Conservation (phyloP, 2,888 invertebrate genomes). For the Hyalella azteca region DNA sequence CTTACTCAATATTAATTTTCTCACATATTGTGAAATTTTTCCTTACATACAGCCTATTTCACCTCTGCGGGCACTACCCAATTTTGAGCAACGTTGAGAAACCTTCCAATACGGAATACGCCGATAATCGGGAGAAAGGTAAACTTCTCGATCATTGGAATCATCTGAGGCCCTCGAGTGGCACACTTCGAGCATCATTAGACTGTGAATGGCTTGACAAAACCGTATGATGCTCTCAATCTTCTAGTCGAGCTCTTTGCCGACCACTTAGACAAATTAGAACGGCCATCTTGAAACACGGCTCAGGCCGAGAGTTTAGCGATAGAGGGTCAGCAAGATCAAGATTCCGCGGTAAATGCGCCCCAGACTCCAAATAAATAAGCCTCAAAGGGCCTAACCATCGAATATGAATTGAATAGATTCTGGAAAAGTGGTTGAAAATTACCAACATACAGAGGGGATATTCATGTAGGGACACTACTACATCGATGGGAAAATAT, state of each 20-base stretch:
- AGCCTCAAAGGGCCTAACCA: background rate
- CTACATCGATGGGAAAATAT: too few species aligned
- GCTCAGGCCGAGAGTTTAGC: background rate
- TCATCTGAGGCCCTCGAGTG: background rate
- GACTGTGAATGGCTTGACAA: slow-evolving; percentile 36
- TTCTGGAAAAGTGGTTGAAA: too few species aligned
- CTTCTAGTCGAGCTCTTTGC: slow-evolving; percentile 14
- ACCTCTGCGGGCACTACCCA: too few species aligned
- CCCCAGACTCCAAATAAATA: background rate
- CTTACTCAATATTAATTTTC: too few species aligned
- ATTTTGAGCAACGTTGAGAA: too few species aligned
- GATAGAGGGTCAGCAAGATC: background rate
- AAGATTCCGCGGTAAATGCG: slow-evolving; percentile 5
- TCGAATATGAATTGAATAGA: too few species aligned
- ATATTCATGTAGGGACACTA: too few species aligned
- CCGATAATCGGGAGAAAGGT: too few species aligned
- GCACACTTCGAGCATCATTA: slow-evolving; percentile 8
- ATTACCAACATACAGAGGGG: too few species aligned
- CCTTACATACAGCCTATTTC: too few species aligned
- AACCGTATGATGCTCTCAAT: slow-evolving; percentile 20
- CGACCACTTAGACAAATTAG: slow-evolving; percentile 26
- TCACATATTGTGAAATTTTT: too few species aligned
- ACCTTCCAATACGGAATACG: too few species aligned
- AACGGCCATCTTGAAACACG: slow-evolving; percentile 31
- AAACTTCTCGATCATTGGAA: slow-evolving; percentile 5